Evolutionary conservation across 2,888 invertebrate genomes (phyloP).

Genomic region (Cyclophora punctaria): DNA sequence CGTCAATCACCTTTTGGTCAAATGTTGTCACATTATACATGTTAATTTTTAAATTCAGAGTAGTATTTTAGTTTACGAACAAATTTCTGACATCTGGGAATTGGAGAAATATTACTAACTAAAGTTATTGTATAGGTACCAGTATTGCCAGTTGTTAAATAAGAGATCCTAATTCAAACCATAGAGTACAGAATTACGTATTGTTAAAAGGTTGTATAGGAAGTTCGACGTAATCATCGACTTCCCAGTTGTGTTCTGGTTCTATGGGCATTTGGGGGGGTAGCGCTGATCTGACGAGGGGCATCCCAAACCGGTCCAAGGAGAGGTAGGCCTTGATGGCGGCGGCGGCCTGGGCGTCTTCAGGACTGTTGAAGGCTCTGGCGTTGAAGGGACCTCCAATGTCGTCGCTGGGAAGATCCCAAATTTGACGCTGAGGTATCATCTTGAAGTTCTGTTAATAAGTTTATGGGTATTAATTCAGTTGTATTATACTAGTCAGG

Average conservation of each 20-base stretch:
- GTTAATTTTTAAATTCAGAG: no score
- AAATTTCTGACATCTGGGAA: no score
- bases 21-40: no score
- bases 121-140: no score
- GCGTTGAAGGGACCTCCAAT: constrained; percentile 80
- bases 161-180: no score
- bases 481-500: no score
- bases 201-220: neutral
- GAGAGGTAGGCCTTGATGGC: constrained; percentile 77
- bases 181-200: no score
- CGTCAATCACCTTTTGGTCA: no score
- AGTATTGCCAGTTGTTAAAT: no score
- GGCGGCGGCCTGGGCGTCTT: constrained; percentile 66
- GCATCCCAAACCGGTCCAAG: constrained; percentile 74
- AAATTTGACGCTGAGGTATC: constrained; percentile 68
- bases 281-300: constrained; percentile 74
- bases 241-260: constrained; percentile 78
- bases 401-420: constrained; percentile 71
- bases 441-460: constrained; percentile 73
- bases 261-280: constrained; percentile 67
- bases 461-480: no score
- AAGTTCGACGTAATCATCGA: constrained; percentile 78
- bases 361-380: constrained; percentile 52
- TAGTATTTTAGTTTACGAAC: no score
- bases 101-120: no score